phyloP scores from a whole-genome alignment of 2,888 invertebrate genomes.

The Himalopsyche kuldschensis region DNA sequence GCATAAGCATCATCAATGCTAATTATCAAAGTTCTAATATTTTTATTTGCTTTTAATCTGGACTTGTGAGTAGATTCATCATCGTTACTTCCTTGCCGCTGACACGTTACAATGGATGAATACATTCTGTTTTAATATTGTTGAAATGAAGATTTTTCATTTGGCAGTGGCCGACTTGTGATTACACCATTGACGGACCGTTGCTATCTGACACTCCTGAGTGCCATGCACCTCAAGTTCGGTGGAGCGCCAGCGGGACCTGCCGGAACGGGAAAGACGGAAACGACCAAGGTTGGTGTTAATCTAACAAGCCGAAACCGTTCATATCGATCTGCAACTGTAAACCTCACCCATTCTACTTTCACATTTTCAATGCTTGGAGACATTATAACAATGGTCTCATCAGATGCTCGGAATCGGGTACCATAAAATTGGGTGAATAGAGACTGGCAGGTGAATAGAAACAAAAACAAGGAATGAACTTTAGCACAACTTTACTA shows the following conservation, averaged over 20 bases:
- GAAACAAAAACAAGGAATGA: too few relatives aligned
- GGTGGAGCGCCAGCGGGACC: slow-evolving; percentile 85
- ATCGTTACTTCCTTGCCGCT: background rate
- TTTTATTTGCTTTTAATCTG: background rate
- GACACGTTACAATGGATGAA: too few relatives aligned
- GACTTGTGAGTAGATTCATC: background rate
- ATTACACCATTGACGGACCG: slow-evolving; percentile 76
- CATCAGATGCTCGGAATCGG: too few relatives aligned
- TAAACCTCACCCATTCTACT: background rate
- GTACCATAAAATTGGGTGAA: too few relatives aligned
- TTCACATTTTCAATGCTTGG: background rate
- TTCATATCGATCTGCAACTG: too few relatives aligned
- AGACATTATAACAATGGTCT: too few relatives aligned
- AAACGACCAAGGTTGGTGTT: slow-evolving; percentile 74
- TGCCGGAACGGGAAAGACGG: slow-evolving; percentile 87
- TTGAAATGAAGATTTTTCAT: background rate
- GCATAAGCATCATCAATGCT: too few relatives aligned
- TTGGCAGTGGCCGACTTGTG: slow-evolving; percentile 66
- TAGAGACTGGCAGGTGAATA: too few relatives aligned
- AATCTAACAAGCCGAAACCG: too few relatives aligned
- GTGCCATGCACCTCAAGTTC: slow-evolving; percentile 79
- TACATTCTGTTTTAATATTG: too few relatives aligned
- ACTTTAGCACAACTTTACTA: too few relatives aligned
- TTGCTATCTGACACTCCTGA: slow-evolving; percentile 81
- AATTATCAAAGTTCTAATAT: background rate